Percentiles rank a stretch among this genome's conserved stretches.
Conservation (phyloP, 1,140 invertebrate species). For the Drosophila auraria region DNA sequence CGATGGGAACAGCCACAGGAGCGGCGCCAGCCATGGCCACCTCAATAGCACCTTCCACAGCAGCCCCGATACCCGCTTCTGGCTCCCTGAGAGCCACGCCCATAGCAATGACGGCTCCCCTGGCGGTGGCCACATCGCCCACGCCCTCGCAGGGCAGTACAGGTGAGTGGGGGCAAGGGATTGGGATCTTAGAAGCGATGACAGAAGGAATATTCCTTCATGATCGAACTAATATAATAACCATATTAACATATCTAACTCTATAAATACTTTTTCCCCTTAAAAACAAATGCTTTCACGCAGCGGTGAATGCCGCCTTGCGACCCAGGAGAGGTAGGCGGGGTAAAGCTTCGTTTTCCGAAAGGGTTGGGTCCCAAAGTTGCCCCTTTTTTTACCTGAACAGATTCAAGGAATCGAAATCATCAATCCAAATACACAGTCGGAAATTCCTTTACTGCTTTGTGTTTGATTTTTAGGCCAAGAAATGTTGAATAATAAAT, state of each 20-base stretch:
- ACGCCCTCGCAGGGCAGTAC: constrained; percentile 83
- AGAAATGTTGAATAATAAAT: no score
- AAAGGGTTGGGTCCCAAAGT: constrained; percentile 14
- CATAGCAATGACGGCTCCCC: constrained; percentile 63
- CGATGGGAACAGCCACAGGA: constrained; percentile 5
- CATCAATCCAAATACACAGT: not conserved
- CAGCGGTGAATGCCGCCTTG: constrained; percentile 62
- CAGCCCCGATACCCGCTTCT: constrained; percentile 38
- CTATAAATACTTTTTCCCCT: constrained; percentile 5
- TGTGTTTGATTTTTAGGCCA: no score
- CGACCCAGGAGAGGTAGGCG: constrained; percentile 65
- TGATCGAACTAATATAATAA: not conserved
- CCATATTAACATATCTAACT: constrained; percentile 15
- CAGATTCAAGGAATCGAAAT: not conserved
- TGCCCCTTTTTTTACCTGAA: constrained; percentile 2
- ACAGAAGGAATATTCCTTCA: no score
- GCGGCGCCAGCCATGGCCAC: constrained; percentile 3
- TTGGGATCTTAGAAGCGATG: not conserved
- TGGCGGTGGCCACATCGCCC: constrained; percentile 76
- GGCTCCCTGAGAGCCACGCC: constrained; percentile 63
- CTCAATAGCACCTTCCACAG: constrained; percentile 15
- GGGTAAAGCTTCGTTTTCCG: not conserved
- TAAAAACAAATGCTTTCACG: constrained; percentile 42
- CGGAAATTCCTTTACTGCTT: not conserved
- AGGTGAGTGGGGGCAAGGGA: constrained; percentile 37